A percentile compares a stretch with the other conserved stretches of the same genome.
Evolutionary conservation across 2,113 vertebrate species (phyloP).

Genomic region (Dicrurus megarhynchus): DNA sequence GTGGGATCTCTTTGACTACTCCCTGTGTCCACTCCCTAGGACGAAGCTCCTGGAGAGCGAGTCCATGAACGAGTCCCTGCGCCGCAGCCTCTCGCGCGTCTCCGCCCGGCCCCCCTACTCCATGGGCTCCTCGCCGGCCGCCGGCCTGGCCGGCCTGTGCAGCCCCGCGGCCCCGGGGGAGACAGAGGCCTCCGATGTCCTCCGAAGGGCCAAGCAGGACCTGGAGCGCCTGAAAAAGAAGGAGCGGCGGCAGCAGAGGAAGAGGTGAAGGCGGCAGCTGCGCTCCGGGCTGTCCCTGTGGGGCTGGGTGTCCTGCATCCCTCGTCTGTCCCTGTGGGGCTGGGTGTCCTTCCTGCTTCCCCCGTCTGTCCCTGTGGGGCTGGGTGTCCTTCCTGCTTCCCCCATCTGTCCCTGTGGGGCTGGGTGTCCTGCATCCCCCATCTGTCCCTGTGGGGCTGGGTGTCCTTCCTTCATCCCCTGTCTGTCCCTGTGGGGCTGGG

Average conservation of each 20-base stretch:
- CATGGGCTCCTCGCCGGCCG: constrained; percentile 45
- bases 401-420: no score
- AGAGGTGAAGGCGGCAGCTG: constrained; percentile 74
- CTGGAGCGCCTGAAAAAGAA: constrained; percentile 92
- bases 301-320: no score
- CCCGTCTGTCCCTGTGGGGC: no score
- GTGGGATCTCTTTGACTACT: not conserved
- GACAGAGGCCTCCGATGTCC: constrained; percentile 85
- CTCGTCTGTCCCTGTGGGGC: no score
- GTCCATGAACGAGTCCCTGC: constrained; percentile 93
- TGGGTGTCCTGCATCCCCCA: no score
- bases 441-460: no score
- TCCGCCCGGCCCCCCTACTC: constrained; percentile 76
- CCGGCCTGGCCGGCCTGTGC: constrained; percentile 52
- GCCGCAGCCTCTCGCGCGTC: constrained; percentile 81
- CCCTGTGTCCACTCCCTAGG: constrained; percentile 52
- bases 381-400: no score
- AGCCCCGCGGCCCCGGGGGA: constrained; percentile 81
- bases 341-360: no score
- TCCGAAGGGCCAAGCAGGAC: constrained; percentile 89
- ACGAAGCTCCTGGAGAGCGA: constrained; percentile 94
- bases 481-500: no score
- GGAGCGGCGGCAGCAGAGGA: constrained; percentile 85
- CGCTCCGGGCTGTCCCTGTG: fast-evolving
- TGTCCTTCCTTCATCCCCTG: no score